Evolutionary conservation across 2,888 invertebrate genomes (phyloP).

Genomic region (Rosalia funebris): DNA sequence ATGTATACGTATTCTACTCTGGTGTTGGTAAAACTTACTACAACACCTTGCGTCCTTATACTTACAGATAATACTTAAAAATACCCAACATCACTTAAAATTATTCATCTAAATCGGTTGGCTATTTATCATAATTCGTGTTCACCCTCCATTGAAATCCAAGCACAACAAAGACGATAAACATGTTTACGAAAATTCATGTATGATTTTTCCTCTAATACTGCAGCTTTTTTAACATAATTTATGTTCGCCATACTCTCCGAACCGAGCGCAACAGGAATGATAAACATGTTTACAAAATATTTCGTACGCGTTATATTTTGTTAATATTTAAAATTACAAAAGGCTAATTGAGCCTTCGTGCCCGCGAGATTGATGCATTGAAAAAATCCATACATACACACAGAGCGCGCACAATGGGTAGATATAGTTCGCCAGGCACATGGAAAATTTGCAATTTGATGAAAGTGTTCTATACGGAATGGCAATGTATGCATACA

Average conservation of each 20-base stretch:
- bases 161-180: too few relatives aligned
- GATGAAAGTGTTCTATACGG: slow-evolving; percentile 52
- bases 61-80: too few relatives aligned
- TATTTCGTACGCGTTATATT: background rate
- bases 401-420: slow-evolving; percentile 27
- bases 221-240: background rate
- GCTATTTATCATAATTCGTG: too few relatives aligned
- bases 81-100: too few relatives aligned
- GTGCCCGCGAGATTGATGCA: slow-evolving; percentile 31
- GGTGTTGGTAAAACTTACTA: too few relatives aligned
- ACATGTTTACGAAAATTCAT: too few relatives aligned
- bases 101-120: too few relatives aligned
- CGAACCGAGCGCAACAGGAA: background rate
- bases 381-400: slow-evolving; percentile 39
- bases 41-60: too few relatives aligned
- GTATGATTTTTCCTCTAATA: too few relatives aligned
- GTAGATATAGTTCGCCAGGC: slow-evolving; percentile 33
- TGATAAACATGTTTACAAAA: slow-evolving; percentile 4
- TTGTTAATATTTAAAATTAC: slow-evolving; percentile 16
- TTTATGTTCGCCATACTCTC: background rate
- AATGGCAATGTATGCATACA: slow-evolving; percentile 53
- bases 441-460: slow-evolving; percentile 60
- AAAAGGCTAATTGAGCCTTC: slow-evolving; percentile 21
- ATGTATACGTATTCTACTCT: too few relatives aligned
- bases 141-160: too few relatives aligned